Evolutionary conservation across 2,888 invertebrate species (phyloP).

Genomic region (Hypolimnas misippus): DNA sequence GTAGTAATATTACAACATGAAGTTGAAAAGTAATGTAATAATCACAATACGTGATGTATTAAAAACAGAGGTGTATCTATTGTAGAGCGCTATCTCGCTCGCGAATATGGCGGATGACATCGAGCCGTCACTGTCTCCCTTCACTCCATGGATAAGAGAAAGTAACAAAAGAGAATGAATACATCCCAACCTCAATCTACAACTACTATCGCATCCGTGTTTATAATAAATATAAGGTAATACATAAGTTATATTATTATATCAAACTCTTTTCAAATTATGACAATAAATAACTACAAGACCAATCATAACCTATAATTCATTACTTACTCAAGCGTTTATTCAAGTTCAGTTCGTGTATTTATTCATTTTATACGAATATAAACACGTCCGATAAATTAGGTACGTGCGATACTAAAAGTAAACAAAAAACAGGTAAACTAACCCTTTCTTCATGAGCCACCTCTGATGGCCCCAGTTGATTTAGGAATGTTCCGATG

Average conservation of each 20-base stretch:
- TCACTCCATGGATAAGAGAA: slow-evolving; percentile 81
- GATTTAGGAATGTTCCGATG: slow-evolving; percentile 74
- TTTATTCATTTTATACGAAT: slow-evolving; percentile 7
- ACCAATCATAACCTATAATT: slow-evolving; percentile 65
- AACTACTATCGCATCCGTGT: slow-evolving; percentile 55
- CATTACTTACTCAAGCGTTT: slow-evolving; percentile 29
- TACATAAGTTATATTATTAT: slow-evolving; percentile 12
- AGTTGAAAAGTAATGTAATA: slow-evolving; percentile 34
- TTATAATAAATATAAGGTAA: slow-evolving; percentile 31
- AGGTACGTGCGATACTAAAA: slow-evolving; percentile 32
- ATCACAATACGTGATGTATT: slow-evolving; percentile 43
- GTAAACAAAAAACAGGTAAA: slow-evolving; percentile 72
- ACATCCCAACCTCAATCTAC: slow-evolving; percentile 68
- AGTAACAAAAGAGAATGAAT: slow-evolving; percentile 82
- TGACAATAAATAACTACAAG: slow-evolving; percentile 59
- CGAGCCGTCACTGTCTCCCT: slow-evolving; percentile 71
- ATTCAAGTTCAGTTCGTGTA: slow-evolving; percentile 21
- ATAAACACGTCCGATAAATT: slow-evolving; percentile 13
- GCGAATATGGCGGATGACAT: slow-evolving; percentile 46
- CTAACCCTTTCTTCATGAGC: slow-evolving; percentile 84
- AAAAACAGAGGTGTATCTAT: slow-evolving; percentile 55
- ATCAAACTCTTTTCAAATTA: slow-evolving; percentile 14
- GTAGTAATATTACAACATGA: slow-evolving; percentile 1
- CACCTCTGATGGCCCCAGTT: slow-evolving; percentile 78
- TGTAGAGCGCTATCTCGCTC: slow-evolving; percentile 69